A percentile compares a stretch with the other conserved stretches of the same genome.
Conservation (phyloP, 2,888 invertebrate species). For the Nineta flava region DNA sequence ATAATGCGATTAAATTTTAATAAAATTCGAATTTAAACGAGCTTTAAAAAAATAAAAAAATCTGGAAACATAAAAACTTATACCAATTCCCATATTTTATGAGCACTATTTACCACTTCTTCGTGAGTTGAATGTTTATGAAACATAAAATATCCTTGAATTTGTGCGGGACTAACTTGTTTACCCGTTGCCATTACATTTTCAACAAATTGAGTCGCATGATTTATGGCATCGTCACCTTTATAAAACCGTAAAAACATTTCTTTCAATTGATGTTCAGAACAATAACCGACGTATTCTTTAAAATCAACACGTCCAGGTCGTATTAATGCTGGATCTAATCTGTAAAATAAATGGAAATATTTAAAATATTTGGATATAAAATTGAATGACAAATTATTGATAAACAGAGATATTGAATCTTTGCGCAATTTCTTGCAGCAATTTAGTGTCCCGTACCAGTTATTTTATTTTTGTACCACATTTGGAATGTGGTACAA, state of each 20-base stretch:
- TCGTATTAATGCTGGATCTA: conserved; percentile 89
- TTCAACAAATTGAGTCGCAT: conserved; percentile 49
- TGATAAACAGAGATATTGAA: too few relatives aligned
- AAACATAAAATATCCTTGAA: conserved; percentile 92
- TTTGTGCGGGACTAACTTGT: conserved; percentile 76
- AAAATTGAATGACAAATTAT: too few relatives aligned
- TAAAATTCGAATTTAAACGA: background rate
- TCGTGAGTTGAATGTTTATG: conserved; percentile 53
- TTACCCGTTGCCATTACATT: conserved; percentile 40
- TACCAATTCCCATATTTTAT: conserved; percentile 52
- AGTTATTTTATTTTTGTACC: too few relatives aligned
- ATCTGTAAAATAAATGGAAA: conserved; percentile 31
- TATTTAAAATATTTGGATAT: background rate
- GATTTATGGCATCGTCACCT: conserved; percentile 30
- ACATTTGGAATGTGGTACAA: too few relatives aligned
- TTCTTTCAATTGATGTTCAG: conserved; percentile 56
- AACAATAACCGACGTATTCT: conserved; percentile 74
- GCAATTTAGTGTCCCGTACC: too few relatives aligned
- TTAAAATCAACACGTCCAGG: conserved; percentile 91
- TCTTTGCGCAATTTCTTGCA: too few relatives aligned
- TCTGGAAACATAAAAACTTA: conserved; percentile 17
- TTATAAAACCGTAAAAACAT: conserved; percentile 85
- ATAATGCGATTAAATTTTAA: background rate
- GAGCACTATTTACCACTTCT: conserved; percentile 46
- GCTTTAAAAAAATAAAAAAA: conserved; percentile 6